These are phyloP conservation scores for Petrolisthes cinctipes DNA, from an alignment of 2,888 invertebrate species.

Conservation along the genomic window DNA sequence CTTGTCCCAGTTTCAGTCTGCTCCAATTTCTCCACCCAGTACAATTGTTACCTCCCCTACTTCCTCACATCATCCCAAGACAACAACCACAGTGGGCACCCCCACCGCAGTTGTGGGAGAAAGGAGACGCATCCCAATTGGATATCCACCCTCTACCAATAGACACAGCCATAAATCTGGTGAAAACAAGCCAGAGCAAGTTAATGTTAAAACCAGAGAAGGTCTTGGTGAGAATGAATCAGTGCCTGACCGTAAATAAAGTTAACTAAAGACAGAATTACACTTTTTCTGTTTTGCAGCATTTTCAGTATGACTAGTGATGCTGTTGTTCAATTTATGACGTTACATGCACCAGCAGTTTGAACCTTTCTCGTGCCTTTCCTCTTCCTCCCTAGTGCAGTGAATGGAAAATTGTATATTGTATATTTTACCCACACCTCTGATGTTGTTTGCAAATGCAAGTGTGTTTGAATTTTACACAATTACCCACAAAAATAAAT, in stretches of 20 bases:
- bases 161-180: constrained; percentile 34
- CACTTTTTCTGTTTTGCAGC: not conserved
- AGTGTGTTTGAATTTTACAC: not conserved
- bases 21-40: constrained; percentile 29
- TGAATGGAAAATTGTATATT: constrained; percentile 31
- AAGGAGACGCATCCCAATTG: constrained; percentile 27
- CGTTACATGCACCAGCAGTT: constrained; percentile 27
- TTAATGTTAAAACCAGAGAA: constrained; percentile 32
- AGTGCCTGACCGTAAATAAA: constrained; percentile 58
- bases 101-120: constrained; percentile 24
- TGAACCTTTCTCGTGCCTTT: constrained; percentile 44
- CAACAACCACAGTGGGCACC: constrained; percentile 16
- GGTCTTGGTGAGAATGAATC: constrained; percentile 48
- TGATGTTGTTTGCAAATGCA: not conserved
- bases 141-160: constrained; percentile 18
- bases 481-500: constrained; percentile 14
- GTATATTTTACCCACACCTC: not conserved
- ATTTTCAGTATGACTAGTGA: constrained; percentile 12
- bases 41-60: constrained; percentile 20
- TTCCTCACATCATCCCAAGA: constrained; percentile 6
- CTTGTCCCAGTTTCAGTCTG: constrained; percentile 15
- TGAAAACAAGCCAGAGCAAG: constrained; percentile 19
- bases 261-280: constrained; percentile 9
- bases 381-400: constrained; percentile 23
- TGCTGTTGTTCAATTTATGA: constrained; percentile 11